A percentile compares a stretch with the other conserved stretches of the same genome.
phyloP scores from a whole-genome alignment of 2,888 invertebrate genomes.

The Oxystoma pomonae region DNA sequence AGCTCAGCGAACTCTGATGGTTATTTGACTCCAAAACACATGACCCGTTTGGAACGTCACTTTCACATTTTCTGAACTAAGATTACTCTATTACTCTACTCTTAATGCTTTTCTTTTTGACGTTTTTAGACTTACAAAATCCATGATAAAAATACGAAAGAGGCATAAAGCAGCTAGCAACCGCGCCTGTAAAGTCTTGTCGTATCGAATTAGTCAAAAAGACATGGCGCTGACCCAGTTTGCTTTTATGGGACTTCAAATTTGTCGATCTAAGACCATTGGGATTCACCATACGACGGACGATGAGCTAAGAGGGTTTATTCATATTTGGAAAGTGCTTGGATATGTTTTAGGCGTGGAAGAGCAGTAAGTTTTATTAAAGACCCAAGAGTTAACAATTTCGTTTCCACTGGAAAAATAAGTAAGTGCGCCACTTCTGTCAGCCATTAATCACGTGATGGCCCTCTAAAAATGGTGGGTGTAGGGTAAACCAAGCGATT shows the following conservation, averaged over 20 bases:
- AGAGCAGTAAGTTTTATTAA: conserved; percentile 58
- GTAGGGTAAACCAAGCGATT: too few species aligned
- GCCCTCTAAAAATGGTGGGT: too few species aligned
- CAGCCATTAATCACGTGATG: not conserved
- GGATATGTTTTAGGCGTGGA: conserved; percentile 78
- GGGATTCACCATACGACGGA: conserved; percentile 59
- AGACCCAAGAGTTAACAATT: not conserved
- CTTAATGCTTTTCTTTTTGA: not conserved
- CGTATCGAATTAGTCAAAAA: conserved; percentile 67
- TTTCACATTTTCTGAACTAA: too few species aligned
- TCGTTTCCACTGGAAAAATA: not conserved
- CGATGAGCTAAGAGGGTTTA: conserved; percentile 67
- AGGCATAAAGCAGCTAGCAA: conserved; percentile 63
- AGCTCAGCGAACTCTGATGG: not conserved
- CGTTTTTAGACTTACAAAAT: conserved; percentile 60
- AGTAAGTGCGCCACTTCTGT: not conserved
- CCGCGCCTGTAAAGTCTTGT: conserved; percentile 47
- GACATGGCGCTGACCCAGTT: conserved; percentile 85
- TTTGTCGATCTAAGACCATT: conserved; percentile 60
- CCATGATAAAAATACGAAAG: conserved; percentile 61
- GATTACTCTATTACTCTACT: too few species aligned
- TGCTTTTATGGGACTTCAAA: conserved; percentile 76
- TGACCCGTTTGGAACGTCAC: too few species aligned
- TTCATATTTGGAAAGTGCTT: conserved; percentile 80
- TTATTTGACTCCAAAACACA: too few species aligned